Conservation (phyloP, 1,140 invertebrate species). For the Apocrypta bakeri region DNA sequence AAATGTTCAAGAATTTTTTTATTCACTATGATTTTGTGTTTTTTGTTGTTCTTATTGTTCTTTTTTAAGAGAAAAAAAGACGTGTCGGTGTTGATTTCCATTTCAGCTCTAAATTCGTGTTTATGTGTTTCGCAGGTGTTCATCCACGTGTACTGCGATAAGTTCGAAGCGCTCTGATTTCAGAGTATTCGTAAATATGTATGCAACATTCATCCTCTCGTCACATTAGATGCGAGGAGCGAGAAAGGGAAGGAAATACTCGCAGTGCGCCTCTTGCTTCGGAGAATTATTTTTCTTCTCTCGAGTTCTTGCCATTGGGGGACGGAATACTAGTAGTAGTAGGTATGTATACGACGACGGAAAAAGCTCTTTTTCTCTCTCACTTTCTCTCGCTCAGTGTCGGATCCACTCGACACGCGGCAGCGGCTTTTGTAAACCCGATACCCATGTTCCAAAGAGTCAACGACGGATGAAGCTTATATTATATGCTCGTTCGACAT, state of each 20-base stretch:
- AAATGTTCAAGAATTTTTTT: conserved; percentile 15
- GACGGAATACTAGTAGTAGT: not conserved
- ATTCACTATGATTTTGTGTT: not conserved
- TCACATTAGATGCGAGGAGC: conserved; percentile 7
- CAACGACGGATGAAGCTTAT: conserved; percentile 35
- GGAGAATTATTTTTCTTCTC: conserved; percentile 39
- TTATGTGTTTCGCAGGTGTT: not conserved
- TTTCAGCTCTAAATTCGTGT: not conserved
- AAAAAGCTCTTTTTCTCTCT: conserved; percentile 24
- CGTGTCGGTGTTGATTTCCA: conserved; percentile 22
- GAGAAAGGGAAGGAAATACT: conserved; percentile 35
- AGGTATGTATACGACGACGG: not conserved
- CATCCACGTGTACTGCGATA: too few relatives aligned
- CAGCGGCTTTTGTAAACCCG: conserved; percentile 45
- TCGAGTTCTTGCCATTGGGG: not conserved
- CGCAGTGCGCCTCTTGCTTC: conserved; percentile 16
- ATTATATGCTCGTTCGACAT: conserved; percentile 8
- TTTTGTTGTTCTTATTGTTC: not conserved
- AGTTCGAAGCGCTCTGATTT: conserved; percentile 27
- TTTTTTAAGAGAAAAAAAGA: conserved; percentile 9
- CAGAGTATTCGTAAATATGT: not conserved
- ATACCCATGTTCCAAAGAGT: conserved; percentile 39
- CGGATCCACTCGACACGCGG: conserved; percentile 8
- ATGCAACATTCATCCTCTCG: conserved; percentile 33
- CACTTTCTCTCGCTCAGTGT: too few relatives aligned